phyloP scores from a whole-genome alignment of 1,140 invertebrate genomes.

The Drosophila baimaii region DNA sequence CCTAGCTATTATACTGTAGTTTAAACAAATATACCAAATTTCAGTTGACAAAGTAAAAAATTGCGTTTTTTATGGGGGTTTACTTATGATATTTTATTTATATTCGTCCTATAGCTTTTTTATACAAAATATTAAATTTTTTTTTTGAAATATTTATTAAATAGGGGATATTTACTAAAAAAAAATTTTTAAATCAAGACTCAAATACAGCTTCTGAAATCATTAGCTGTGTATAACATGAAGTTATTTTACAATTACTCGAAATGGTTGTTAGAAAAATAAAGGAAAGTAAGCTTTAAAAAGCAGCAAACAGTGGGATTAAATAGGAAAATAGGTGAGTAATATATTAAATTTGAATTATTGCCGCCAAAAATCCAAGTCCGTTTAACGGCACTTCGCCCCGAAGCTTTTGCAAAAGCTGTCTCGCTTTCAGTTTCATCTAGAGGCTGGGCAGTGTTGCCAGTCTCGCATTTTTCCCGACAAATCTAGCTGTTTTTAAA shows the following conservation, averaged over 20 bases:
- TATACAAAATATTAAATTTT: not conserved
- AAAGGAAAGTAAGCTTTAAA: constrained; percentile 14
- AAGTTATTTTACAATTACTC: not conserved
- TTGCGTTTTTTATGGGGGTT: not conserved
- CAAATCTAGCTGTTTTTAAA: not conserved
- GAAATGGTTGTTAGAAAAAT: constrained; percentile 12
- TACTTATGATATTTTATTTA: too few species aligned
- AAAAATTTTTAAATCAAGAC: too few species aligned
- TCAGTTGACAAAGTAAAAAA: not conserved
- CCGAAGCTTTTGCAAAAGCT: constrained; percentile 17
- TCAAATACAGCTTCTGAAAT: too few species aligned
- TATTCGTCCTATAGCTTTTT: too few species aligned
- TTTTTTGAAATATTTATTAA: not conserved
- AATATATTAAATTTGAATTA: constrained; percentile 13
- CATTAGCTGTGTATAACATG: not conserved
- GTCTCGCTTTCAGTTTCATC: constrained; percentile 16
- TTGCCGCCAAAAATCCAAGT: constrained; percentile 1
- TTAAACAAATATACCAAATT: constrained; percentile 23
- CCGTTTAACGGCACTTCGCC: constrained; percentile 13
- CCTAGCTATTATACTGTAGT: constrained; percentile 2
- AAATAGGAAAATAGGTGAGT: not conserved
- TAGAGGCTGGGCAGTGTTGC: not conserved
- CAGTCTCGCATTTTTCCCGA: not conserved
- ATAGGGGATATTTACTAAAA: not conserved
- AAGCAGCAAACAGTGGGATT: constrained; percentile 7